Evolutionary conservation across 2,113 vertebrate genomes (phyloP), one percentile per base, ranked within the genome.

Genomic region (Ptychochromis oligacanthus): DNA sequence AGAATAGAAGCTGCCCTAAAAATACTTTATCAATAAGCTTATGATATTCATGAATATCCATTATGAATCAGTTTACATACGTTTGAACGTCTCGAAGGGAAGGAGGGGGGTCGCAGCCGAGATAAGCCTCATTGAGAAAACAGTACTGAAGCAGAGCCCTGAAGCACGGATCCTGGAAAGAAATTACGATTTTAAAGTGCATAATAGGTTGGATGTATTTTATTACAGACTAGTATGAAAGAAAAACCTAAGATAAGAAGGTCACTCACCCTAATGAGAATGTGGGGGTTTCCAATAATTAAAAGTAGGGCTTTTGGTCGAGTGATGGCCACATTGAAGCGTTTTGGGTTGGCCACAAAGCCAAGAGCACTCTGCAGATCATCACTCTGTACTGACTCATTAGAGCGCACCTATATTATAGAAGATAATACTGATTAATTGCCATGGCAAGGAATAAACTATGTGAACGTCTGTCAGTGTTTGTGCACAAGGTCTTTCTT

Each of bases 281-380:
- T 55, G 1, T 99, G 97, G 17, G 98, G 98, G 90, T 99, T 98
- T 81, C 98, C 98, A 40, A 99, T 87, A 0, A 99, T 81, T 10
- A 99, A 87, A 67, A 99, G 95, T 91, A 99, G 94, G 74, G 97
- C 98, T 93, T 98, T 99, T 64, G 98, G 84, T 82, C 98, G 96
- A 11, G 97, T 99, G 92, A 99, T 83, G 6, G 98, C 98, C 26
- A 99, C 98, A 1, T 98, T 99, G 89, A 99, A 99, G 81, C 98
- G 97, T 87, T 98, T 99, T 3, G 97, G 96, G 88, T 98, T 97
- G 67, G 95, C 91, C 31, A 99, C 94, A 88, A 99, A 99, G 64
- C 97, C 97, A 82, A 99, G 94, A 3, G 46, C 80, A 3, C 78
- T 89, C 46, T 95, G 95, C 24, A 93, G 74, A 56, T 97, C 97